phyloP scores from a whole-genome alignment of 1,140 invertebrate genomes.

The Globodera ellingtonae region DNA sequence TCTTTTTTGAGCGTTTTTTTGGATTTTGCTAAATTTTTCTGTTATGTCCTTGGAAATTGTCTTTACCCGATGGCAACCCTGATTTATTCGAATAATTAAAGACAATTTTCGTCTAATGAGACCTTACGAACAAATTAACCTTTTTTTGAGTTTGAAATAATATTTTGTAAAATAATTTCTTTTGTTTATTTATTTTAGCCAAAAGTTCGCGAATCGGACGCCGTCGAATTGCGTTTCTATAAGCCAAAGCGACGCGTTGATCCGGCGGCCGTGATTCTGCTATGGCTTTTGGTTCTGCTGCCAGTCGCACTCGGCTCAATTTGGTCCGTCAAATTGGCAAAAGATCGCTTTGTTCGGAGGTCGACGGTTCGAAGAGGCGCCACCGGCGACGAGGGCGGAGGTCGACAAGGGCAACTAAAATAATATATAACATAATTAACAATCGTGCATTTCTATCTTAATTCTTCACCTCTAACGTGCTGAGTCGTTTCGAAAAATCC shows the following conservation, averaged over 20 bases:
- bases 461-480: too few relatives aligned
- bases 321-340: background rate
- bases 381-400: background rate
- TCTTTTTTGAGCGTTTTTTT: too few relatives aligned
- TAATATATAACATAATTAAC: background rate
- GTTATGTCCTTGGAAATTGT: too few relatives aligned
- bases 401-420: too few relatives aligned
- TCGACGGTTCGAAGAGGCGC: background rate
- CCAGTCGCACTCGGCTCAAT: background rate
- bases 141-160: background rate
- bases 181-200: background rate
- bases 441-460: background rate
- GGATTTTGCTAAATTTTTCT: too few relatives aligned
- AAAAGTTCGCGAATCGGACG: background rate
- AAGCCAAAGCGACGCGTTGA: background rate
- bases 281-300: background rate
- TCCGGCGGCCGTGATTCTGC: background rate
- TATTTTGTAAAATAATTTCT: too few relatives aligned
- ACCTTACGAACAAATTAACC: background rate
- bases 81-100: background rate
- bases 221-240: background rate
- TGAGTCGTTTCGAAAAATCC: too few relatives aligned
- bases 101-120: background rate
- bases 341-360: background rate
- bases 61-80: too few relatives aligned